These are phyloP conservation scores for Syngnathus floridae DNA, from an alignment of 2,113 vertebrate genomes.

Conservation along the genomic window DNA sequence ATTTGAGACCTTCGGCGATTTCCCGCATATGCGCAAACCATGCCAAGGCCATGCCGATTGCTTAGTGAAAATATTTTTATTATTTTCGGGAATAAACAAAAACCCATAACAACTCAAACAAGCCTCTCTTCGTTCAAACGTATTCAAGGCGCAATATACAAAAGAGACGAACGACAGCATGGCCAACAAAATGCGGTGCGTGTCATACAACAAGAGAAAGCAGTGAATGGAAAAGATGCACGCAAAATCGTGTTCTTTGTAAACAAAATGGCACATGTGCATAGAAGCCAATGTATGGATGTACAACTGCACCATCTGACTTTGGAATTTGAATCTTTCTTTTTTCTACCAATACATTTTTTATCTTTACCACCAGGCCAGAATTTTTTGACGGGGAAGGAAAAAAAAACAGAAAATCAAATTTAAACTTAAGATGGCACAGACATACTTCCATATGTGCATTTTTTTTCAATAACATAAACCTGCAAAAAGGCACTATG, in stretches of 20 bases:
- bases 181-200: conserved; percentile 33
- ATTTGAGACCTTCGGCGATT: neutral
- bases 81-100: conserved; percentile 33
- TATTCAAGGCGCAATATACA: conserved; percentile 38
- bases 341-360: too few relatives aligned
- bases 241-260: conserved; percentile 12
- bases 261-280: conserved; percentile 4
- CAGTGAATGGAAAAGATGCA: conserved; percentile 13
- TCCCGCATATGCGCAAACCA: neutral
- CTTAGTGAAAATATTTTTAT: conserved; percentile 59
- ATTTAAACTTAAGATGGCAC: neutral
- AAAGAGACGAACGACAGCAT: conserved; percentile 28
- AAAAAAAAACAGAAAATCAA: neutral
- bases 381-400: neutral
- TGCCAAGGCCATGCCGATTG: conserved; percentile 1
- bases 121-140: conserved; percentile 22
- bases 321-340: neutral
- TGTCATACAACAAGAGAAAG: conserved; percentile 7
- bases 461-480: neutral
- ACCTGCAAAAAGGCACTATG: neutral
- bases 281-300: neutral
- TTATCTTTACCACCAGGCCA: neutral
- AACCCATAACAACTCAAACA: neutral
- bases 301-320: neutral
- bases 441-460: neutral